Evolutionary conservation across 2,888 invertebrate species (phyloP), one percentile per base, ranked within the genome.

Genomic region (Orthosia gracilis): DNA sequence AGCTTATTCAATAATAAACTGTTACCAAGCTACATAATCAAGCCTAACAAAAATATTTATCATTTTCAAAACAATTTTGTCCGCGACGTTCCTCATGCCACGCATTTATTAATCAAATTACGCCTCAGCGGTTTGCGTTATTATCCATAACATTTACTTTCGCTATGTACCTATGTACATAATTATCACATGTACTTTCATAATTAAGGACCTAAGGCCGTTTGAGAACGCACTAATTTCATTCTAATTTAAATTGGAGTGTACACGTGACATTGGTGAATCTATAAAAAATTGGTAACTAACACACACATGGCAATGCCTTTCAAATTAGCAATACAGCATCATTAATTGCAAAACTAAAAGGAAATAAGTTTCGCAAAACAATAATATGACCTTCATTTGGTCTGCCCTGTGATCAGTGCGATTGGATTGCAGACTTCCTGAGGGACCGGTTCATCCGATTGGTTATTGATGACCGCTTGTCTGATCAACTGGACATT

Each of bases 61-160:
- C 40, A 40, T 40, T 40, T 40, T 55, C 66, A 47, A 69, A 76
- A 81, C 75, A 85, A 76, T 86, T 85, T 77, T 82, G 78, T 67
- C 4, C 17, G n/a, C 67, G 73, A 82, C 62, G 55, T 69, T 86
- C 83, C 84, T 59, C 68, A 72, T 68, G 64, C 74, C 63, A 79
- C 76, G 71, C 76, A 83, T 78, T 77, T 84, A 86, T 85, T 89
- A 89, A 89, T 89, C 85, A 88, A 86, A 89, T 87, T 85, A 80
- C 69, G 69, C 64, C 63, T 49, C 49, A 50, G 54, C 68, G 70
- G 71, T 78, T 73, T 73, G 72, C 80, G 81, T 81, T 76, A 78
- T 80, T 78, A 71, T 76, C 71, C 73, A 77, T 82, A 79, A 82
- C 73, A 86, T 86, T 83, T 86, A 70, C 79, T 47, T 78, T 76